These are phyloP conservation scores for Scleropages formosus DNA, from an alignment of 2,797 vertebrate species.

Conservation along the genomic window DNA sequence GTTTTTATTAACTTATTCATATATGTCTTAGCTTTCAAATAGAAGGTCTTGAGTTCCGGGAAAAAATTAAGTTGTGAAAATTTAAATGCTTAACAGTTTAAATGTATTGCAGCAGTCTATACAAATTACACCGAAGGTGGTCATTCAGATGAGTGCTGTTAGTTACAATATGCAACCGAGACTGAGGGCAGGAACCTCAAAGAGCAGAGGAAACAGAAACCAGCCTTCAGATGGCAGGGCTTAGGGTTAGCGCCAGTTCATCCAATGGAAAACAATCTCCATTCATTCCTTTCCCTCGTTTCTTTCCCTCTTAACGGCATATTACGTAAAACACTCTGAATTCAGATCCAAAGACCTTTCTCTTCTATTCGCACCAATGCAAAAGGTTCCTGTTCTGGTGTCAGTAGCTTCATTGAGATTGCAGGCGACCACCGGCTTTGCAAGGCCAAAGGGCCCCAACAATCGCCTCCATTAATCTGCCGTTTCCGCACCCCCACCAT, in stretches of 20 bases:
- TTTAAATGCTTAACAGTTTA: too few relatives aligned
- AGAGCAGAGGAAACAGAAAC: conserved; percentile 44
- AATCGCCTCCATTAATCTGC: conserved; percentile 57
- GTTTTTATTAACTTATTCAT: too few relatives aligned
- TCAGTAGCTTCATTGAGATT: conserved; percentile 53
- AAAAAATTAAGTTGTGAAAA: too few relatives aligned
- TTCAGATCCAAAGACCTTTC: conserved; percentile 36
- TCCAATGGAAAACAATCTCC: conserved; percentile 45
- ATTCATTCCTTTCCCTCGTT: conserved; percentile 37
- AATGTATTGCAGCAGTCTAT: too few relatives aligned
- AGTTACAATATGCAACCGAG: conserved; percentile 35
- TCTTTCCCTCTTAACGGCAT: neutral
- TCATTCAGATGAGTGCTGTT: too few relatives aligned
- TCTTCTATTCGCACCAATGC: conserved; percentile 24
- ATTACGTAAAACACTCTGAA: conserved; percentile 29
- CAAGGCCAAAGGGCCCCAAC: conserved; percentile 52
- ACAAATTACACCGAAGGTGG: too few relatives aligned
- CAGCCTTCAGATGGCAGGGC: conserved; percentile 43
- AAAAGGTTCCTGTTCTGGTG: conserved; percentile 45
- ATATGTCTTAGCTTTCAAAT: too few relatives aligned
- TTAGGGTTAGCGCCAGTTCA: conserved; percentile 48
- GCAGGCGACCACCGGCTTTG: conserved; percentile 54
- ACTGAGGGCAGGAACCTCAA: conserved; percentile 35
- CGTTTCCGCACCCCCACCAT: conserved; percentile 52
- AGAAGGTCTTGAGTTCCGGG: too few relatives aligned